These are phyloP conservation scores for Drosophila kuntzei DNA, from an alignment of 2,888 invertebrate species.

Conservation along the genomic window DNA sequence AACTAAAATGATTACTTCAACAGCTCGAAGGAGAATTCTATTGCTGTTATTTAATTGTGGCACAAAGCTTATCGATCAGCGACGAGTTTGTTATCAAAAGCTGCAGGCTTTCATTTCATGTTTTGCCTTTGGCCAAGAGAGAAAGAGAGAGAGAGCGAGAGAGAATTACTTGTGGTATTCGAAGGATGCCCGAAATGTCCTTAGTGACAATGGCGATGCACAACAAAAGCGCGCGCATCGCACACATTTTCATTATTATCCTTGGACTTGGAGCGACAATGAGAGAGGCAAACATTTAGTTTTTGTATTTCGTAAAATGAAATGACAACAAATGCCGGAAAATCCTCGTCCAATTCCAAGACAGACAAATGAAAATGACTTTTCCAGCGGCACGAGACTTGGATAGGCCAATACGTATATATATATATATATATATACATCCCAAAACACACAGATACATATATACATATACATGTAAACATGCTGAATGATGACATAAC, in stretches of 20 bases:
- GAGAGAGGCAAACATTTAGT: conserved; percentile 56
- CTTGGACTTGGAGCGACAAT: conserved; percentile 58
- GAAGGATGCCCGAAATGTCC: conserved; percentile 35
- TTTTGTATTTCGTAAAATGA: conserved; percentile 59
- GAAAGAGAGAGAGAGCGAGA: not conserved
- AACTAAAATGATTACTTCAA: conserved; percentile 29
- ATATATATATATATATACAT: not conserved
- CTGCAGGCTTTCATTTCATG: conserved; percentile 10
- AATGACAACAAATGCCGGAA: conserved; percentile 51
- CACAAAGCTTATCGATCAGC: conserved; percentile 26
- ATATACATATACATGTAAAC: conserved; percentile 18
- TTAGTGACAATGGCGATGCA: conserved; percentile 42
- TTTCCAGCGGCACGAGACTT: conserved; percentile 31
- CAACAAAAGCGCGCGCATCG: conserved; percentile 41
- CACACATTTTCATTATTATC: conserved; percentile 67
- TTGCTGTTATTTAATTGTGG: conserved; percentile 27
- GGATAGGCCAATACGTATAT: conserved; percentile 9
- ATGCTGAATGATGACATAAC: conserved; percentile 50
- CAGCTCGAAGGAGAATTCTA: not conserved
- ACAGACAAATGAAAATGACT: conserved; percentile 60
- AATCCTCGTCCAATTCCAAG: conserved; percentile 34
- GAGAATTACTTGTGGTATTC: not conserved
- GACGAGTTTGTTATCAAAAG: not conserved
- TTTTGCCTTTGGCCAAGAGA: conserved; percentile 9
- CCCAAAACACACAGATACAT: conserved; percentile 2